These are phyloP conservation scores for Caenorhabditis zanzibari DNA, from an alignment of 2,888 invertebrate genomes.

Conservation along the genomic window DNA sequence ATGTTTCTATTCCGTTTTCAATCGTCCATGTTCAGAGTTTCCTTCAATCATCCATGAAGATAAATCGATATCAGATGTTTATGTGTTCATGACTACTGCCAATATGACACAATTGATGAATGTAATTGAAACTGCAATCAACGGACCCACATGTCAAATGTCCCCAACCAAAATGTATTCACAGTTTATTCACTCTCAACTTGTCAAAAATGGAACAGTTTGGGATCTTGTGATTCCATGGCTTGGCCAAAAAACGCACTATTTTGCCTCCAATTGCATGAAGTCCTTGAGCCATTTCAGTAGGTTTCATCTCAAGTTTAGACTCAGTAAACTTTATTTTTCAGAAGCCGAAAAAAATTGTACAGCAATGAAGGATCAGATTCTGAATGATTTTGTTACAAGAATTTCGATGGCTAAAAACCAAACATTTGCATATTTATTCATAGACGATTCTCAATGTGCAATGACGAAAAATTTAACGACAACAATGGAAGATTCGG, in stretches of 20 bases:
- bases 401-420: constrained; percentile 20
- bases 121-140: constrained; percentile 46
- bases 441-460: constrained; percentile 47
- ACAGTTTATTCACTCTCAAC: constrained; percentile 58
- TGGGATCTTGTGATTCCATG: constrained; percentile 58
- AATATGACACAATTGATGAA: constrained; percentile 57
- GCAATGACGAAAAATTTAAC: constrained; percentile 39
- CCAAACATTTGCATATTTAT: constrained; percentile 59
- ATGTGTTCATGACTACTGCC: constrained; percentile 61
- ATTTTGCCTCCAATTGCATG: constrained; percentile 45
- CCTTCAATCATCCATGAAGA: constrained; percentile 62
- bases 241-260: constrained; percentile 47
- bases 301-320: background rate
- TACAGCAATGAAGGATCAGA: constrained; percentile 39
- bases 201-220: constrained; percentile 50
- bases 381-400: constrained; percentile 43
- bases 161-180: constrained; percentile 66
- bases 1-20: background rate
- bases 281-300: constrained; percentile 19
- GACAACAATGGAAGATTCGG: constrained; percentile 45
- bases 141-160: constrained; percentile 64
- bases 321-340: background rate
- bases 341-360: constrained; percentile 47
- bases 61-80: constrained; percentile 59
- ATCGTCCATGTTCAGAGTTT: constrained; percentile 51